phyloP scores from a whole-genome alignment of 2,797 vertebrate genomes.

The Cryptoblepharus egeriae region DNA sequence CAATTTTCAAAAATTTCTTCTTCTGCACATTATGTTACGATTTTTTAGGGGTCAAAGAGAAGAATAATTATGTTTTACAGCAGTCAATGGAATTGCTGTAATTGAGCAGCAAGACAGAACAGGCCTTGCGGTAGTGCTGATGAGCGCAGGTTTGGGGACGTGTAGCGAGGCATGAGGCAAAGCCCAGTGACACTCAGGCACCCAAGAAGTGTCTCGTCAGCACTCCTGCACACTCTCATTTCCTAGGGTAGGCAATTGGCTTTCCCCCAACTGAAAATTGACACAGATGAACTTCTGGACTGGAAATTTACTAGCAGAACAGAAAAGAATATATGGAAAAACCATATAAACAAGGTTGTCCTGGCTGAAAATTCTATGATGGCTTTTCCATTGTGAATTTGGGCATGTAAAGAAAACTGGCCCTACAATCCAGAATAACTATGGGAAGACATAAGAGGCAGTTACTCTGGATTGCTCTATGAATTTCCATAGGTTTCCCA shows the following conservation, averaged over 20 bases:
- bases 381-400: background rate
- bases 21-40: background rate
- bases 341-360: background rate
- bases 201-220: background rate
- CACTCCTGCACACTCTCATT: accelerated
- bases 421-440: too few species aligned
- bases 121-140: background rate
- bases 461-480: too few species aligned
- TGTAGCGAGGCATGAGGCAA: background rate
- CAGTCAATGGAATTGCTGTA: accelerated
- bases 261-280: background rate
- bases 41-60: background rate
- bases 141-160: background rate
- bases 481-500: too few species aligned
- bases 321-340: background rate
- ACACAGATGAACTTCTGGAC: background rate
- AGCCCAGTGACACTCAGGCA: background rate
- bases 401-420: background rate
- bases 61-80: background rate
- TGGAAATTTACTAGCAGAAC: background rate
- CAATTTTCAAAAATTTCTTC: background rate
- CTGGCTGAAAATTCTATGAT: too few species aligned
- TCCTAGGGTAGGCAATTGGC: background rate
- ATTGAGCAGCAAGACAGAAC: background rate
- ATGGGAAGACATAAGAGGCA: too few species aligned